Percentiles rank a stretch among this genome's conserved stretches.
These are phyloP conservation scores for Hirundo rustica DNA, from an alignment of 2,797 vertebrate species.

Conservation along the genomic window DNA sequence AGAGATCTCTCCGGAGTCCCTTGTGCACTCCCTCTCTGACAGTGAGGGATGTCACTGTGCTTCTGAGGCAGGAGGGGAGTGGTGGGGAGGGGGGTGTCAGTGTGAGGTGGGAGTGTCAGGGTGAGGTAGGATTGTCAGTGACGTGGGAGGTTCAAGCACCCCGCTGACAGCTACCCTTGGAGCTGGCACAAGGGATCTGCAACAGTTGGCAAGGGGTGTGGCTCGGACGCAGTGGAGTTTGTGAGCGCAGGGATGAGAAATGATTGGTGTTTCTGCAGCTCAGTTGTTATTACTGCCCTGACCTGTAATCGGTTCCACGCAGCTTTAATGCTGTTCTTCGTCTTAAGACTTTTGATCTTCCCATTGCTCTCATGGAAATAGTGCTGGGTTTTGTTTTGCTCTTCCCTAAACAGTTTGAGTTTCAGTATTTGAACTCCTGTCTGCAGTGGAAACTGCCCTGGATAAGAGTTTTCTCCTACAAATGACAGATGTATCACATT, in stretches of 20 bases:
- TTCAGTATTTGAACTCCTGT: neutral
- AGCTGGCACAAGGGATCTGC: neutral
- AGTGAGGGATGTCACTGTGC: neutral
- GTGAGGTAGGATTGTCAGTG: neutral
- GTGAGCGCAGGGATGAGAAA: neutral
- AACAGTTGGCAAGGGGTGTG: neutral
- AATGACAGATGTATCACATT: neutral
- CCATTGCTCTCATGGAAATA: neutral
- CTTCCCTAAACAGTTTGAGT: neutral
- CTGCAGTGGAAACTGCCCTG: neutral
- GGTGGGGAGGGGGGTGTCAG: neutral
- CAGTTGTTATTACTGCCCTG: neutral
- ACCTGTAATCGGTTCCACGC: neutral
- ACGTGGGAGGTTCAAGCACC: fast-evolving
- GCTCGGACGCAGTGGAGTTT: neutral
- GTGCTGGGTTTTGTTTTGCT: neutral
- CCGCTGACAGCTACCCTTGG: fast-evolving
- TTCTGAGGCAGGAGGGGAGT: neutral
- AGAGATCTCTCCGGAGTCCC: neutral
- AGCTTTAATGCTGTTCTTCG: neutral
- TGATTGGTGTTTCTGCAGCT: neutral
- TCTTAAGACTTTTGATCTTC: neutral
- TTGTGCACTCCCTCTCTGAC: fast-evolving
- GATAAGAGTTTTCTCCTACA: neutral
- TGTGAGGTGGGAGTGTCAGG: fast-evolving